Conservation (phyloP, 1,140 invertebrate species). For the Thereuonema tuberculata region DNA sequence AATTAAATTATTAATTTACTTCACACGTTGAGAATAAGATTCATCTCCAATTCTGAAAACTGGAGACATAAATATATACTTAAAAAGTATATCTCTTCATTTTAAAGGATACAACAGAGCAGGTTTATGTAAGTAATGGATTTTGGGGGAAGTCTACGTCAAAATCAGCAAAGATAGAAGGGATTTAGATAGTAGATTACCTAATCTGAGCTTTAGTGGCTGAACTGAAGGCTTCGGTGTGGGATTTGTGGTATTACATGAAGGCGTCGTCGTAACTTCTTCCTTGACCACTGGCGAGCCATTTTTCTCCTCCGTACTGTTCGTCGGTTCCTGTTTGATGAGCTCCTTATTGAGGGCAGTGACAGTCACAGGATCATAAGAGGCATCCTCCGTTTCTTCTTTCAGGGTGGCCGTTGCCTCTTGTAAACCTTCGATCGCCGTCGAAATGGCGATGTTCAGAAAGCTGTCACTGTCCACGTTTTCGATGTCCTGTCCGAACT, state of each 20-base stretch:
- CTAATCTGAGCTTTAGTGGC: neutral
- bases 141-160: no score
- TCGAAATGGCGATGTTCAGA: slow-evolving; percentile 31
- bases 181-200: no score
- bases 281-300: neutral
- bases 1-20: no score
- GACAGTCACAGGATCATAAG: no score
- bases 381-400: neutral
- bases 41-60: no score
- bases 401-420: neutral
- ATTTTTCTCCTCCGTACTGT: neutral
- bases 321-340: neutral
- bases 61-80: no score
- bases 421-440: slow-evolving; percentile 26
- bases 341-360: neutral
- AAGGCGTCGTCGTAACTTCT: neutral
- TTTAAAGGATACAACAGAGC: no score
- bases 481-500: slow-evolving; percentile 29
- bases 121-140: no score
- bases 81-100: no score
- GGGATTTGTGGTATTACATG: neutral
- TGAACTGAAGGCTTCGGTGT: neutral
- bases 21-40: no score
- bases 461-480: slow-evolving; percentile 28
- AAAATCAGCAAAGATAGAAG: no score